phyloP scores from a whole-genome alignment of 2,113 vertebrate species.

The Austrofundulus limnaeus region DNA sequence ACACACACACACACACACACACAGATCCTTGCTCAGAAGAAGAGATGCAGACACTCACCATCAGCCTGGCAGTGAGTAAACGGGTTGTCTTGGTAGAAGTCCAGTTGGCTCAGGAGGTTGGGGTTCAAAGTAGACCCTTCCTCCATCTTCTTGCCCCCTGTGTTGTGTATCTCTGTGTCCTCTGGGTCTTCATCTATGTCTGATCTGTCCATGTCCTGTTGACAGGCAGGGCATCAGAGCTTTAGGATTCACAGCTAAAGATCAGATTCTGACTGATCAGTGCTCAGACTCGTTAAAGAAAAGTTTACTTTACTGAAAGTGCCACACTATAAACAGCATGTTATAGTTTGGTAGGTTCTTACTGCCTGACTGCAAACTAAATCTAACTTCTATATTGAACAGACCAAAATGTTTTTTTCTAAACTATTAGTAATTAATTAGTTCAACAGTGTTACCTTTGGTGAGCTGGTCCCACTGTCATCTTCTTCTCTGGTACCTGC shows the following conservation, averaged over 20 bases:
- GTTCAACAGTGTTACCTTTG: conserved; percentile 66
- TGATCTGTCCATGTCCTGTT: conserved; percentile 62
- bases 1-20: too few species aligned
- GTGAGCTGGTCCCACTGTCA: conserved; percentile 80
- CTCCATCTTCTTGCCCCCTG: neutral
- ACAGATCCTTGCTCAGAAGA: too few species aligned
- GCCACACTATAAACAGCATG: neutral
- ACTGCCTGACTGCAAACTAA: too few species aligned
- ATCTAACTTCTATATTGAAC: too few species aligned
- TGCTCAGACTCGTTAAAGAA: neutral
- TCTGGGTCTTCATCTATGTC: conserved; percentile 59
- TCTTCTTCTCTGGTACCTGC: conserved; percentile 81
- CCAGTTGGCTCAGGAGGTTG: conserved; percentile 79
- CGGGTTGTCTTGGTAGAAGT: conserved; percentile 94
- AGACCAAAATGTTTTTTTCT: too few species aligned
- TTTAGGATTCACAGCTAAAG: neutral
- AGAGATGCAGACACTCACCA: conserved; percentile 49
- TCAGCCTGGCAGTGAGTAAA: conserved; percentile 78
- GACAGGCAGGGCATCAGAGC: neutral
- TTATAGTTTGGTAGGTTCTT: neutral
- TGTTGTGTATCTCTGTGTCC: conserved; percentile 28
- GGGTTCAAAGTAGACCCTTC: conserved; percentile 36
- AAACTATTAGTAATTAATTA: neutral
- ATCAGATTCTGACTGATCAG: neutral
- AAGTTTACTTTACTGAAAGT: too few species aligned